Evolutionary conservation across 1,140 invertebrate species (phyloP), one percentile per base, ranked within the genome.

Genomic region (Hycleus cichorii): DNA sequence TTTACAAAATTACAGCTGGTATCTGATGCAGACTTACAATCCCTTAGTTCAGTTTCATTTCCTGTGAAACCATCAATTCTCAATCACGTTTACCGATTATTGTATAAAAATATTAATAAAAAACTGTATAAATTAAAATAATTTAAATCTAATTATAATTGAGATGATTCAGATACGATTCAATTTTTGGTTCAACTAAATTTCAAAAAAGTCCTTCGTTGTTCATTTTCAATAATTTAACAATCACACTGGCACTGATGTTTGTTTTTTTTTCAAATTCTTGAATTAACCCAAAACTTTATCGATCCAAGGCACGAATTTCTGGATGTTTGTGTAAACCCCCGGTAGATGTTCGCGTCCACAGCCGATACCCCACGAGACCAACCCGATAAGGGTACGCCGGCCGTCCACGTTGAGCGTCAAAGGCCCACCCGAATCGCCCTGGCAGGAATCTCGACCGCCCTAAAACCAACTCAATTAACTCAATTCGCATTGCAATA

Each of bases 351-450:
- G 90, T 70, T 93, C 90, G 10, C 91, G 77, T 4, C 91, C 91
- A 64, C 91, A 94, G 10, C 91, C 91, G 59, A 93, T 93, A 42
- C 91, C 91, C 91, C 91, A 94, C 0, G 89, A 92, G 0, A 95
- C 92, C 0, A 95, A 77, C 3, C 92, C 91, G 12, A 93, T 91
- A 2, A 93, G 77, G 7, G 88, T 90, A 71, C 86, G 88, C 39
- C 89, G 81, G 1, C 90, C 90, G 48, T 92, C 89, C 43, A 90
- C 76, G 7, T 87, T 84, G 70, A 89, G 82, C 1, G 89, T 91
- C 7, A 93, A 75, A 3, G 90, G 90, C 5, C 91, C 90, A 39
- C 90, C 90, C 1, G 87, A 90, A 68, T 93, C 90, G 1, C 90
- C 88, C 80, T 90, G 83, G 64, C 84, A 87, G 18, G 83, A 85